phyloP scores from a whole-genome alignment of 2,888 invertebrate genomes.

The Scaptomyza caliginosa region DNA sequence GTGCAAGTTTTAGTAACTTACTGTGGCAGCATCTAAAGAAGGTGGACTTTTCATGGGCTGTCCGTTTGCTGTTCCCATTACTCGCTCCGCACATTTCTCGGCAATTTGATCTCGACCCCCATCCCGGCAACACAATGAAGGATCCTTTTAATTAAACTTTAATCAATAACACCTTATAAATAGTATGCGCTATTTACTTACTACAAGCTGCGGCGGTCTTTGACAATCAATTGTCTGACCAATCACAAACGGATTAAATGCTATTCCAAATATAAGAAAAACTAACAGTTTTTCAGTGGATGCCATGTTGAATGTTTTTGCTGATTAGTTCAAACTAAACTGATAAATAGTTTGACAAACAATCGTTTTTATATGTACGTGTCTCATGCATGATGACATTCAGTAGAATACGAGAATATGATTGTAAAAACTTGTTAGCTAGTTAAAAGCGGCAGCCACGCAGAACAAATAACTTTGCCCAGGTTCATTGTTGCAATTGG shows the following conservation, averaged over 20 bases:
- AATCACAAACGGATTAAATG: slow-evolving; percentile 4
- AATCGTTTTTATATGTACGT: slow-evolving; percentile 59
- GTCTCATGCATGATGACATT: slow-evolving; percentile 15
- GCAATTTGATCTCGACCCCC: slow-evolving; percentile 78
- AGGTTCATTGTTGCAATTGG: slow-evolving; percentile 74
- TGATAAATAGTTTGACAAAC: slow-evolving; percentile 26
- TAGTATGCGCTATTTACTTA: slow-evolving; percentile 50
- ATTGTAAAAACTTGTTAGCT: slow-evolving; percentile 26
- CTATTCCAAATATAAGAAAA: slow-evolving; percentile 31
- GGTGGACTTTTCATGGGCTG: slow-evolving; percentile 54
- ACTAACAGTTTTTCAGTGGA: slow-evolving; percentile 18
- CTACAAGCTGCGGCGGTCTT: slow-evolving; percentile 81
- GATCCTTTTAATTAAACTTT: slow-evolving; percentile 66
- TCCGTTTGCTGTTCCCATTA: slow-evolving; percentile 66
- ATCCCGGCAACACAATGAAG: slow-evolving; percentile 80
- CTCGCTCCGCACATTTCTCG: slow-evolving; percentile 73
- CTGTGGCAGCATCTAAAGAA: slow-evolving; percentile 75
- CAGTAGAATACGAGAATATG: slow-evolving; percentile 27
- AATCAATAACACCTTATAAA: neutral
- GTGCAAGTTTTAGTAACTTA: slow-evolving; percentile 35
- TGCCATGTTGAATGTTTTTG: slow-evolving; percentile 23
- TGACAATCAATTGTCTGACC: slow-evolving; percentile 75
- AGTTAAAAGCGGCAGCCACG: slow-evolving; percentile 67
- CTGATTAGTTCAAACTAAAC: slow-evolving; percentile 32
- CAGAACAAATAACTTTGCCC: slow-evolving; percentile 64